Conservation (phyloP, 2,797 vertebrate genomes). For the Falco columbarius region DNA sequence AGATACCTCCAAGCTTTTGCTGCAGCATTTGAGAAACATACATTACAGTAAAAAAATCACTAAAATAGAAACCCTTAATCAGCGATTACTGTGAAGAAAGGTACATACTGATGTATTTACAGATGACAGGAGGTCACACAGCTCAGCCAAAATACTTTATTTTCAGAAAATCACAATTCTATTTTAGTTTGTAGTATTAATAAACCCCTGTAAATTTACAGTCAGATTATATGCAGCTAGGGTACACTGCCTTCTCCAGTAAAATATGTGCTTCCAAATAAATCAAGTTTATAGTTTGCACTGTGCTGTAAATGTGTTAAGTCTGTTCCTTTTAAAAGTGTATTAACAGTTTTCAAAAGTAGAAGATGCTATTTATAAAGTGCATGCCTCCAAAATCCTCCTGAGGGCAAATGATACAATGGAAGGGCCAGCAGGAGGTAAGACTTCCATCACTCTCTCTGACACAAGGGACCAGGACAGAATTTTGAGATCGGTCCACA, state of each 20-base stretch:
- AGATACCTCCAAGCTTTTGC: background rate
- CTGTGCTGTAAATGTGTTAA: slow-evolving; percentile 8
- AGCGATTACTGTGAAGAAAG: slow-evolving; percentile 19
- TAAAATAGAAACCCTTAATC: slow-evolving; percentile 53
- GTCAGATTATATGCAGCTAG: slow-evolving; percentile 34
- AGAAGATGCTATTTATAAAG: slow-evolving; percentile 27
- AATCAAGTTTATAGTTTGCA: slow-evolving; percentile 52
- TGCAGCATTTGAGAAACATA: slow-evolving; percentile 15
- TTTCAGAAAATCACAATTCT: slow-evolving; percentile 27
- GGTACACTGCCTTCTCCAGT: slow-evolving; percentile 3
- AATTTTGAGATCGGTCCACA: background rate
- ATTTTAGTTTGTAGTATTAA: background rate
- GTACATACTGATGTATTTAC: slow-evolving; percentile 37
- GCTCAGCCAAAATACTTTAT: slow-evolving; percentile 14
- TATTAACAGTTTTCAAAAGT: slow-evolving; percentile 39
- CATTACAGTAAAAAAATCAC: background rate
- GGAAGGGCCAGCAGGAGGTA: background rate
- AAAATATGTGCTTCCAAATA: slow-evolving; percentile 45
- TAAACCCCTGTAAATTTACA: slow-evolving; percentile 2
- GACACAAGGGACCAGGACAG: background rate
- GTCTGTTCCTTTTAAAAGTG: slow-evolving; percentile 26
- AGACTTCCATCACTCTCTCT: background rate
- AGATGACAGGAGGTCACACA: slow-evolving; percentile 21
- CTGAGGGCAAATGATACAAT: background rate
- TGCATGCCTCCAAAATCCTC: background rate